phyloP scores from a whole-genome alignment of 2,113 vertebrate species.

The Terrapene triunguis region DNA sequence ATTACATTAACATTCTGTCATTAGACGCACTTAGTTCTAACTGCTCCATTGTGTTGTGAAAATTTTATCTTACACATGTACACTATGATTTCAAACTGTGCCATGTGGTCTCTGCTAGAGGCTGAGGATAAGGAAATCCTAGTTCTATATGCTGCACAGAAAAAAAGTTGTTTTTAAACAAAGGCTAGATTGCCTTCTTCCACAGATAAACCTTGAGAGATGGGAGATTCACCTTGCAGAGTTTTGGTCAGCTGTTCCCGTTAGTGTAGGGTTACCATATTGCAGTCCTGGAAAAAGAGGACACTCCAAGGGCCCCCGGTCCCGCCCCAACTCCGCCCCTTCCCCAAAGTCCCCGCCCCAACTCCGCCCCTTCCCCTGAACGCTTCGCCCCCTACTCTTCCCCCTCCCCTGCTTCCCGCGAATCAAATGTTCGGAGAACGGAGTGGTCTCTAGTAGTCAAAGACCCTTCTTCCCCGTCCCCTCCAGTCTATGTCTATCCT shows the following conservation, averaged over 20 bases:
- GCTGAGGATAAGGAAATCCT: background rate
- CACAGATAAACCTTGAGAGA: background rate
- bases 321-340: no score
- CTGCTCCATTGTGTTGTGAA: background rate
- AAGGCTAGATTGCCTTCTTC: background rate
- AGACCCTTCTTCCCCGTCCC: no score
- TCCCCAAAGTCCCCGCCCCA: no score
- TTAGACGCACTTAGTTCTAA: background rate
- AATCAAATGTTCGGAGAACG: no score
- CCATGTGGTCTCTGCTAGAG: background rate
- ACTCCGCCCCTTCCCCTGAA: no score
- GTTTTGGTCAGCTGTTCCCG: background rate
- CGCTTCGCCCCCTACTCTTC: no score
- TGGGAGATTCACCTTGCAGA: background rate
- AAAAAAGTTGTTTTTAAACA: background rate
- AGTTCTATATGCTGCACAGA: background rate
- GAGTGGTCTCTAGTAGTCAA: no score
- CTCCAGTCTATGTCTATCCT: no score
- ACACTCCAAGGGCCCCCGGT: no score
- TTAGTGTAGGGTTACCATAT: no score
- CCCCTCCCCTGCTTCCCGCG: no score
- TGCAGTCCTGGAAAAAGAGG: no score
- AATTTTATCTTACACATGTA: background rate
- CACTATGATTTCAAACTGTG: background rate
- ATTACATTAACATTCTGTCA: background rate